These are phyloP conservation scores for Mesochorus sp. DNA, from an alignment of 2,888 invertebrate genomes.

Conservation along the genomic window DNA sequence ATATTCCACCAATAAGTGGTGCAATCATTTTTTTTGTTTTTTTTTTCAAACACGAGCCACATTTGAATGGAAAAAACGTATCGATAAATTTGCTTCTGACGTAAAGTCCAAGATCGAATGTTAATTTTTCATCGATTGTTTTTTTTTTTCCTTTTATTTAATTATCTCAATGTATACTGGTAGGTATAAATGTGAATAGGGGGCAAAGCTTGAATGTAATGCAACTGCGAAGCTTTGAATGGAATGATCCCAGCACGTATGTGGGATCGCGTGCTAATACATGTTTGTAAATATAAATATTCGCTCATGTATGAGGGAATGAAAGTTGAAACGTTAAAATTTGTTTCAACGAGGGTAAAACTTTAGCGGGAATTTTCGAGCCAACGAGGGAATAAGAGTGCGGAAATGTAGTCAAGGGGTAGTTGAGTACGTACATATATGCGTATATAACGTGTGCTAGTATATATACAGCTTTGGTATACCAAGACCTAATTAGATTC, in stretches of 20 bases:
- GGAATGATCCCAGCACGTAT: not conserved
- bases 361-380: slow-evolving; percentile 28
- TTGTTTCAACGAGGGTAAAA: slow-evolving; percentile 15
- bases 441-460: not conserved
- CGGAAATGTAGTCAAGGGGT: not conserved
- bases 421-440: not conserved
- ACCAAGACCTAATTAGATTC: slow-evolving; percentile 56
- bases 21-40: too few species aligned
- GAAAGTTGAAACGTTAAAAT: slow-evolving; percentile 36
- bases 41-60: too few species aligned
- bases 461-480: slow-evolving; percentile 28
- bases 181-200: not conserved
- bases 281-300: slow-evolving; percentile 28
- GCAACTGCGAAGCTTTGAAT: not conserved
- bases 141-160: not conserved
- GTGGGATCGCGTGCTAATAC: not conserved
- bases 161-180: not conserved
- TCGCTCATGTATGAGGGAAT: not conserved
- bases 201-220: not conserved
- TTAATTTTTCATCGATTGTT: not conserved
- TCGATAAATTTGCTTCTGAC: not conserved
- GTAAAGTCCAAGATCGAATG: not conserved
- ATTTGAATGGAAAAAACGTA: not conserved
- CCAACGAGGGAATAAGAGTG: slow-evolving; percentile 14
- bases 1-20: too few species aligned